These are phyloP conservation scores for Stenurella melanura DNA, from an alignment of 2,888 invertebrate genomes.

Conservation along the genomic window DNA sequence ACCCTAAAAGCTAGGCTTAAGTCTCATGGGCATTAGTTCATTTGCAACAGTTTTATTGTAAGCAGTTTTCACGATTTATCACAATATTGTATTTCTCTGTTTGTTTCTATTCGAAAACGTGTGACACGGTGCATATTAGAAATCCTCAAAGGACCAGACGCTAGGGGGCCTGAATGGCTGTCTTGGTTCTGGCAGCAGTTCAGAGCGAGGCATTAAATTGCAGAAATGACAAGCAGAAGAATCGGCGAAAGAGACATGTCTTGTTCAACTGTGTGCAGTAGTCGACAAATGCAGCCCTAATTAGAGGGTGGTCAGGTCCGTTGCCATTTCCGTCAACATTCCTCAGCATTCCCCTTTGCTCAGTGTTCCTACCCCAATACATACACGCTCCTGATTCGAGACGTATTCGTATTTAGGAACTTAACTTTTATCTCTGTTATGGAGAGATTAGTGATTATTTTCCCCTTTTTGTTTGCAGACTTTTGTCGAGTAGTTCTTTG, in stretches of 20 bases:
- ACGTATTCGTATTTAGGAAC: not conserved
- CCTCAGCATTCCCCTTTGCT: slow-evolving; percentile 6
- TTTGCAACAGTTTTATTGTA: not conserved
- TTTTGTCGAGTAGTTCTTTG: slow-evolving; percentile 13
- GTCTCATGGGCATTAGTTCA: no score
- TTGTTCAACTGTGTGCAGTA: slow-evolving; percentile 17
- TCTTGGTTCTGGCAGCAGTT: slow-evolving; percentile 5
- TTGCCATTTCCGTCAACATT: slow-evolving; percentile 10
- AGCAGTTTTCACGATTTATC: not conserved
- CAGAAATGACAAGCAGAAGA: slow-evolving; percentile 32
- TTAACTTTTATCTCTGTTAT: slow-evolving; percentile 26
- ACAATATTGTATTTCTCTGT: not conserved
- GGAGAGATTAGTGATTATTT: slow-evolving; percentile 31
- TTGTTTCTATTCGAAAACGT: not conserved
- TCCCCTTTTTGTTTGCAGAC: slow-evolving; percentile 28
- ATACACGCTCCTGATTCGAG: slow-evolving; percentile 26
- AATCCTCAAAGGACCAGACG: slow-evolving; percentile 23
- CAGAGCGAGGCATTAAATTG: slow-evolving; percentile 33
- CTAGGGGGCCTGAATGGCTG: not conserved
- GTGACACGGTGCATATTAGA: not conserved
- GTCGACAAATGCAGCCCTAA: slow-evolving; percentile 25
- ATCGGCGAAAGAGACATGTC: slow-evolving; percentile 31
- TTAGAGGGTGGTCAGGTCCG: slow-evolving; percentile 37
- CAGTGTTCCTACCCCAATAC: slow-evolving; percentile 41
- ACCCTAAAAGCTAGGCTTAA: no score